These are phyloP conservation scores for Stenurella melanura DNA, from an alignment of 2,888 invertebrate genomes.

Conservation along the genomic window DNA sequence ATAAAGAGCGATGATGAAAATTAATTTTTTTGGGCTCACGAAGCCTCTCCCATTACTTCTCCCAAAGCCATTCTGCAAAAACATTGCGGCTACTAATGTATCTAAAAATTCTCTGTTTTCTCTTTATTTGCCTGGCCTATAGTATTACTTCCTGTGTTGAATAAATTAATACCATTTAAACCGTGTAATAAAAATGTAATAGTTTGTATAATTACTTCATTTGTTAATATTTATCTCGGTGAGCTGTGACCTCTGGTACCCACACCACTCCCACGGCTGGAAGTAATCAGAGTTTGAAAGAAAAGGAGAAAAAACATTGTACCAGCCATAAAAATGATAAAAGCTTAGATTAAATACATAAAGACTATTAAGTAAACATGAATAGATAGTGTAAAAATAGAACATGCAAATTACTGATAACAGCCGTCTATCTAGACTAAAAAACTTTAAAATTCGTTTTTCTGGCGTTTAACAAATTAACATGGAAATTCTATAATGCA, in stretches of 20 bases:
- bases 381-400: conserved; percentile 12
- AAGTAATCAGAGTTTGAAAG: not conserved
- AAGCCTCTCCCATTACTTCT: no score
- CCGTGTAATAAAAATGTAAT: not conserved
- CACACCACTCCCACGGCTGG: conserved; percentile 9
- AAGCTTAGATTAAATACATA: conserved; percentile 8
- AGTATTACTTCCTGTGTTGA: not conserved
- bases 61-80: no score
- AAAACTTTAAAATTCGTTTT: conserved; percentile 4
- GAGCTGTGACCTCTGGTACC: conserved; percentile 13
- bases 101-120: no score
- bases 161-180: not conserved
- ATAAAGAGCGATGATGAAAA: no score
- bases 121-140: no score
- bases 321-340: conserved; percentile 6
- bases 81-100: no score
- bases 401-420: conserved; percentile 19
- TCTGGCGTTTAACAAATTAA: not conserved
- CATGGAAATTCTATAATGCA: not conserved
- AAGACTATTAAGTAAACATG: conserved; percentile 24
- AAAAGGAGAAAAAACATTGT: not conserved
- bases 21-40: no score
- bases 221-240: not conserved
- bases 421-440: not conserved
- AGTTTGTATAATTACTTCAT: not conserved